phyloP scores from a whole-genome alignment of 2,797 vertebrate species.

The Brachyalestes nurse region DNA sequence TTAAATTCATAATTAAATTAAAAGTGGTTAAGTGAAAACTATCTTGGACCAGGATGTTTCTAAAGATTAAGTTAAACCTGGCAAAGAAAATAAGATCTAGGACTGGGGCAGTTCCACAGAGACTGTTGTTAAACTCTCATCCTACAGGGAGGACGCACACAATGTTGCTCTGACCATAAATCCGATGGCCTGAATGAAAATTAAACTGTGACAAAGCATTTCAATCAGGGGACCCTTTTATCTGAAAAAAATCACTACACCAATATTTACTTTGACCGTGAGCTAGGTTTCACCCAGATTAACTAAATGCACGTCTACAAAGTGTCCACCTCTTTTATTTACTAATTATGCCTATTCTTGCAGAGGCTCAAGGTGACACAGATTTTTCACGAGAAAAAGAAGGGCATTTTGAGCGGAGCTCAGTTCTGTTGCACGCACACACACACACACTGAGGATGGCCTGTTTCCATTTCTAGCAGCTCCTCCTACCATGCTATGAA shows the following conservation, averaged over 20 bases:
- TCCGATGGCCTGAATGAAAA: neutral
- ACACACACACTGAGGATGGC: conserved; percentile 36
- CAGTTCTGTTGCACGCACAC: conserved; percentile 27
- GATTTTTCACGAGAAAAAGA: conserved; percentile 32
- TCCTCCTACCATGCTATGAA: conserved; percentile 50
- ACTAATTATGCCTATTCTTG: conserved; percentile 22
- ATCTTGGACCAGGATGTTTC: neutral
- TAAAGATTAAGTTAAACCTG: neutral
- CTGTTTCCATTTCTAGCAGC: conserved; percentile 58
- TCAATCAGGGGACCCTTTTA: neutral
- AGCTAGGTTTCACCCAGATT: neutral
- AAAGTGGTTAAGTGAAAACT: neutral
- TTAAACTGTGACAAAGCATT: neutral
- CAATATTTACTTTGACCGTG: neutral
- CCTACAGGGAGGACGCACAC: neutral
- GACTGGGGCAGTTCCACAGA: neutral
- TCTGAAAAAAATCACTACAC: no score
- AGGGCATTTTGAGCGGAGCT: conserved; percentile 39
- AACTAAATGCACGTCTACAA: neutral
- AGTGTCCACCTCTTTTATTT: conserved; percentile 2
- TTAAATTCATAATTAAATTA: conserved; percentile 24
- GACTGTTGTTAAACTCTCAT: neutral
- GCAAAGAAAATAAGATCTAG: neutral
- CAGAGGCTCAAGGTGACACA: conserved; percentile 30
- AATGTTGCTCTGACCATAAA: neutral